Evolutionary conservation across 1,140 invertebrate genomes (phyloP).

Genomic region (Ceratina australensis): DNA sequence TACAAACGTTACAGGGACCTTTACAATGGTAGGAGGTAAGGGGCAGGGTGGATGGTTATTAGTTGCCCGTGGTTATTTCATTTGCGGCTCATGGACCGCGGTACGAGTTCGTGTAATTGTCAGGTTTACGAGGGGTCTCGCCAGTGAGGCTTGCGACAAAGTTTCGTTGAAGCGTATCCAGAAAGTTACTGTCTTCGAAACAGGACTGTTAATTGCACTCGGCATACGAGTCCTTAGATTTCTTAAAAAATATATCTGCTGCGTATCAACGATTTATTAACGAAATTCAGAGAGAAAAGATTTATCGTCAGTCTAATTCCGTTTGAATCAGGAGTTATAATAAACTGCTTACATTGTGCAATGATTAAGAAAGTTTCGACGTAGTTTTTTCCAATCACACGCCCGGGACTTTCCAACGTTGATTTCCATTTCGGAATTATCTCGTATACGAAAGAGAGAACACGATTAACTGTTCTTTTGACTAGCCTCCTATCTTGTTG

Average conservation of each 20-base stretch:
- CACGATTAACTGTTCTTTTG: conserved; percentile 29
- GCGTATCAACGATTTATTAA: too few species aligned
- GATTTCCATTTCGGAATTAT: conserved; percentile 30
- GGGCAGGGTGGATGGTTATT: conserved; percentile 51
- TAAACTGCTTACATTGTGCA: too few species aligned
- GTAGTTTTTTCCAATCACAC: too few species aligned
- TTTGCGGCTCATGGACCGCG: conserved; percentile 50
- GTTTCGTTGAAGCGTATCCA: conserved; percentile 41
- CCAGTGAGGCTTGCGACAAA: conserved; percentile 45
- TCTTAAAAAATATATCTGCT: too few species aligned
- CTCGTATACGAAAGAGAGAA: conserved; percentile 14
- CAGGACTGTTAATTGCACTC: conserved; percentile 37
- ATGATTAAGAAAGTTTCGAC: too few species aligned
- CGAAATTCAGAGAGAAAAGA: too few species aligned
- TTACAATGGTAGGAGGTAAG: not conserved
- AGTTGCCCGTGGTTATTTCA: conserved; percentile 60
- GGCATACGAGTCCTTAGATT: too few species aligned
- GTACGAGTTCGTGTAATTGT: conserved; percentile 54
- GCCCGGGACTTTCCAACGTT: conserved; percentile 34
- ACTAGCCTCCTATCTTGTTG: conserved; percentile 61
- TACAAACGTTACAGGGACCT: not conserved
- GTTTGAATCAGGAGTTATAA: too few species aligned
- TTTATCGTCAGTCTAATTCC: too few species aligned
- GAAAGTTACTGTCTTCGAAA: conserved; percentile 46
- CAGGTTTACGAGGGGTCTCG: conserved; percentile 49